Evolutionary conservation across 2,113 vertebrate genomes (phyloP), one percentile per base, ranked within the genome.

Genomic region (Tenebrosternarchus preto): DNA sequence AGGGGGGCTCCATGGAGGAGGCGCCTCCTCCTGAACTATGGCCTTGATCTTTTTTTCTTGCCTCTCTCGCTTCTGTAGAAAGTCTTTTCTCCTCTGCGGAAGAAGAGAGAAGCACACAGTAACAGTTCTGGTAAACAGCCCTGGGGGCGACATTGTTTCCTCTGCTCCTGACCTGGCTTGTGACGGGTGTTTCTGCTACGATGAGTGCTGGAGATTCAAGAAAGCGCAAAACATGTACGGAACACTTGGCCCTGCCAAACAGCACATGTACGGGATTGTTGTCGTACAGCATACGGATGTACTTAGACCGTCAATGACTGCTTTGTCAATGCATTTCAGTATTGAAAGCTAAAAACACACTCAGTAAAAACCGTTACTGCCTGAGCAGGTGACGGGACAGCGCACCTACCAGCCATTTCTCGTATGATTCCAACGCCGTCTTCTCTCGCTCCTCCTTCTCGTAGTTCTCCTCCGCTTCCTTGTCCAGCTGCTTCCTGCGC

Each of bases 351-450:
- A 6, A 36, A 36, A 36, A 36, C 33, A 36, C 6, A n/a, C n/a
- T n/a, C n/a, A n/a, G n/a, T n/a, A n/a, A n/a, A n/a, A n/a, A n/a
- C n/a, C n/a, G n/a, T n/a, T n/a, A n/a, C n/a, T n/a, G n/a, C n/a
- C 33, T 6, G 2, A 36, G 3, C 33, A 36, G 33, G 33, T 36
- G 33, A 36, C 3, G 43, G 2, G 1, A 12, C 12, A 12, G 43
- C 72, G n/a, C n/a, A 91, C 91, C 85, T 93, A 98, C 98, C 94
- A 99, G 91, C 96, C 96, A 98, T 78, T 88, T 92, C 81, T 95
- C 95, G 87, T 97, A 98, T 82, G 92, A 90, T 71, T 95, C 94
- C 66, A 96, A 63, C 20, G 96, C 95, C 86, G 87, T 92, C 88
- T 93, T 92, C 59, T 95, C 94, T 86, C 91, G 93, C 83, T 95